Conservation (phyloP, 2,113 vertebrate species). For the Albula glossodonta region DNA sequence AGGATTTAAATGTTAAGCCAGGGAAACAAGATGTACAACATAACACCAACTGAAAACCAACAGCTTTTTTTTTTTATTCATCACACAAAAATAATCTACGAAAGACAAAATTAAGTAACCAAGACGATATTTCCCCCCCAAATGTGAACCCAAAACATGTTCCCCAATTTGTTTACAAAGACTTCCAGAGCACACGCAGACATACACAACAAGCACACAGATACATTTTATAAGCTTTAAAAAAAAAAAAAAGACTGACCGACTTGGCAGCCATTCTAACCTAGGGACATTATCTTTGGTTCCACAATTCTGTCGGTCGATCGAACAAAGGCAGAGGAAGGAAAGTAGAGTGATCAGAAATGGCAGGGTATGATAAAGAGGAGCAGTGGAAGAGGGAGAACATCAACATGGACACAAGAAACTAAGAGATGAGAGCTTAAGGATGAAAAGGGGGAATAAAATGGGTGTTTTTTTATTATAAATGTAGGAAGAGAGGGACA, state of each 20-base stretch:
- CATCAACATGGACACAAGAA: neutral
- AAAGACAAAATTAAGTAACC: slow-evolving; percentile 58
- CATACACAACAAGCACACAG: slow-evolving; percentile 9
- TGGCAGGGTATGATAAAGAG: neutral
- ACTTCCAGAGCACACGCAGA: slow-evolving; percentile 31
- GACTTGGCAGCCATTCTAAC: slow-evolving; percentile 21
- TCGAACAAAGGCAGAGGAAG: neutral
- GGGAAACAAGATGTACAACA: neutral
- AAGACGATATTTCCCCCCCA: slow-evolving; percentile 47
- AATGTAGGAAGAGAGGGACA: slow-evolving; percentile 40
- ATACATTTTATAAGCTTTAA: neutral
- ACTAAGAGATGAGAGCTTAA: slow-evolving; percentile 20
- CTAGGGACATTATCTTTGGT: slow-evolving; percentile 31
- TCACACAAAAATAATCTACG: slow-evolving; percentile 76
- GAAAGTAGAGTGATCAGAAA: neutral
- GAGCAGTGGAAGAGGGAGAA: neutral
- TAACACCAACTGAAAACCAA: slow-evolving; percentile 54
- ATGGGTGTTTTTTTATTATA: neutral
- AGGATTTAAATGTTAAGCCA: neutral
- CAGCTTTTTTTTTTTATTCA: slow-evolving; percentile 65
- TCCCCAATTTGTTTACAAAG: slow-evolving; percentile 52
- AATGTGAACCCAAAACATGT: slow-evolving; percentile 56
- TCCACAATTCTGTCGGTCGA: slow-evolving; percentile 28
- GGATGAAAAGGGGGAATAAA: slow-evolving; percentile 56
- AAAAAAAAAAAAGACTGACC: slow-evolving; percentile 11